Percentiles rank a stretch among this genome's conserved stretches.
Evolutionary conservation across 2,113 vertebrate species (phyloP).

Genomic region (Halcyon malimbica): DNA sequence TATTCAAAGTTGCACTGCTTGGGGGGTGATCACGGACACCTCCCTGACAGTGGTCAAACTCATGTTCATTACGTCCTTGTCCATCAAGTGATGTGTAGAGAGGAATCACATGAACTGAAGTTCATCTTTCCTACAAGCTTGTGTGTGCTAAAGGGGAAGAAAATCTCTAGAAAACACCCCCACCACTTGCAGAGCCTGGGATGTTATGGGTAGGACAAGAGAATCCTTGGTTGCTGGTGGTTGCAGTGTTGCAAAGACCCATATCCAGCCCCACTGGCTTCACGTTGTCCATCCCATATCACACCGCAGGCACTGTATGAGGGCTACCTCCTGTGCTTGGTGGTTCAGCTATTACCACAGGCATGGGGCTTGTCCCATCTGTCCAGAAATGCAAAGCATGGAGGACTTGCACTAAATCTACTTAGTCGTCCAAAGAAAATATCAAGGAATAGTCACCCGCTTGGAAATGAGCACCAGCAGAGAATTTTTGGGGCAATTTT

Average conservation of each 20-base stretch:
- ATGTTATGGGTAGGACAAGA: neutral
- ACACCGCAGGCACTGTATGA: neutral
- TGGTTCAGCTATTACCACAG: neutral
- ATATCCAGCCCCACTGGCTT: neutral
- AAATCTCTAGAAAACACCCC: neutral
- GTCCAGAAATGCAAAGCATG: fast-evolving
- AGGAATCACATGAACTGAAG: neutral
- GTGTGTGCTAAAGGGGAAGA: neutral
- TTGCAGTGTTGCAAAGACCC: fast-evolving
- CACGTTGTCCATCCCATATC: neutral
- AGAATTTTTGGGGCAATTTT: neutral
- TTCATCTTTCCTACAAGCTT: neutral
- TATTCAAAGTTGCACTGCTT: neutral
- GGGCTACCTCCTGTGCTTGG: fast-evolving
- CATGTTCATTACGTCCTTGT: fast-evolving
- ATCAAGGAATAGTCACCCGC: neutral
- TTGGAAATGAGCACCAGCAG: neutral
- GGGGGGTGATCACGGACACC: fast-evolving
- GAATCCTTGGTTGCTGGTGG: neutral
- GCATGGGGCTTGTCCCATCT: neutral
- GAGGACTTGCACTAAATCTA: neutral
- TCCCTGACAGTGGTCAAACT: neutral
- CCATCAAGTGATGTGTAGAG: no score
- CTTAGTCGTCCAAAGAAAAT: neutral
- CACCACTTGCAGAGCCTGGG: neutral